A percentile compares a stretch with the other conserved stretches of the same genome.
Evolutionary conservation across 2,888 invertebrate genomes (phyloP).

Genomic region (Athripsodes cinereus): DNA sequence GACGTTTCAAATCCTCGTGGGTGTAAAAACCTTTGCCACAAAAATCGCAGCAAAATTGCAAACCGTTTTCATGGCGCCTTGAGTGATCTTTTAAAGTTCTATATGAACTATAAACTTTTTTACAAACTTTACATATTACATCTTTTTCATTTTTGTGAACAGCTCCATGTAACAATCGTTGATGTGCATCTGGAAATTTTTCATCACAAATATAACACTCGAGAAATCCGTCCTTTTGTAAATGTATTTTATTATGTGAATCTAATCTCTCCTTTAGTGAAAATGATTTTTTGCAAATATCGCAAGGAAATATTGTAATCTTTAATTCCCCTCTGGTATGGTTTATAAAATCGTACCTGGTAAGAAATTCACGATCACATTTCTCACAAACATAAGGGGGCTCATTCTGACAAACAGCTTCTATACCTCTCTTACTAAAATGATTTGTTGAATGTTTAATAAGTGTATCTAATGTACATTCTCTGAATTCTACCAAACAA

Average conservation of each 20-base stretch:
- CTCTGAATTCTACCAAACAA: background rate
- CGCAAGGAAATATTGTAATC: background rate
- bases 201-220: background rate
- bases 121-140: no score
- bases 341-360: background rate
- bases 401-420: background rate
- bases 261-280: background rate
- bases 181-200: no score
- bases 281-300: background rate
- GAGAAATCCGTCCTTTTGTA: background rate
- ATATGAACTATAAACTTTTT: no score
- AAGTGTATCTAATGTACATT: background rate
- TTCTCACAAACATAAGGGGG: background rate
- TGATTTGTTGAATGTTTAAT: background rate
- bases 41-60: no score
- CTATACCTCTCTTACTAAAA: background rate
- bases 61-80: no score
- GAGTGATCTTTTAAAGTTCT: no score
- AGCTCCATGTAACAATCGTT: no score
- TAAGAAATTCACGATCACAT: background rate
- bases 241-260: background rate
- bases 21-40: no score
- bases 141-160: no score
- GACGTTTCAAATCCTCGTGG: background rate
- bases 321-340: background rate